phyloP scores from a whole-genome alignment of 1,140 invertebrate species.

The Triops cancriformis region DNA sequence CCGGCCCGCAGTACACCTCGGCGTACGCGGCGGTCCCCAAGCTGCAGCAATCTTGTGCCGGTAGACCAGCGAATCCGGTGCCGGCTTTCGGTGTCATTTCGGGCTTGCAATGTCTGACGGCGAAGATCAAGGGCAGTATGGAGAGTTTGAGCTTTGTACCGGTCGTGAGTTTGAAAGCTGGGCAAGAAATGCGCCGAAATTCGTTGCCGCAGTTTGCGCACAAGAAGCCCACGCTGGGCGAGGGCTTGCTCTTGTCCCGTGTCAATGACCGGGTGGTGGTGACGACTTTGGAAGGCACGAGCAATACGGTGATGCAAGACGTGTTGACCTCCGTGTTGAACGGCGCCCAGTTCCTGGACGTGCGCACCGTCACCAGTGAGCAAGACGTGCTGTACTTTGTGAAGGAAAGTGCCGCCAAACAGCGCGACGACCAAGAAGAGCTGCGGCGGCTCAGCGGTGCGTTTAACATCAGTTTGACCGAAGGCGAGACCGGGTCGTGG shows the following conservation, averaged over 20 bases:
- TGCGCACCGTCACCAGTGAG: constrained; percentile 84
- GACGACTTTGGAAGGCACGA: constrained; percentile 38
- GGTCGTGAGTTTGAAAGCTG: constrained; percentile 66
- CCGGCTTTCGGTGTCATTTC: constrained; percentile 81
- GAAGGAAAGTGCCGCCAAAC: constrained; percentile 77
- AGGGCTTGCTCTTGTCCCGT: constrained; percentile 77
- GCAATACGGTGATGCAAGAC: constrained; percentile 55
- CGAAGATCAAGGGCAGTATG: constrained; percentile 69
- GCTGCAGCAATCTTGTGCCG: constrained; percentile 13
- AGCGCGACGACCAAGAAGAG: constrained; percentile 80
- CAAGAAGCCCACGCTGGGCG: constrained; percentile 73
- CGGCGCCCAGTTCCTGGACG: constrained; percentile 80
- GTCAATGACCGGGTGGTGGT: constrained; percentile 62
- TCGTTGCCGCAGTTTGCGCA: constrained; percentile 69
- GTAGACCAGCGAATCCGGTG: neutral
- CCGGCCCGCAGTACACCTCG: constrained; percentile 64
- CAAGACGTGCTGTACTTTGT: constrained; percentile 92
- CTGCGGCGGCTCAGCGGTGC: constrained; percentile 71
- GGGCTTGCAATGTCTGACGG: constrained; percentile 74
- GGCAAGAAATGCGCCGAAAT: constrained; percentile 65
- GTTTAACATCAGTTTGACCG: constrained; percentile 89
- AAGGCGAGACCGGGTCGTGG: constrained; percentile 60
- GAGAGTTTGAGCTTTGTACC: constrained; percentile 72
- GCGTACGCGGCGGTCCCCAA: constrained; percentile 31
- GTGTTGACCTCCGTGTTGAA: constrained; percentile 90